Evolutionary conservation across 2,113 vertebrate genomes (phyloP), one percentile per base, ranked within the genome.

Genomic region (Oryzias celebensis): DNA sequence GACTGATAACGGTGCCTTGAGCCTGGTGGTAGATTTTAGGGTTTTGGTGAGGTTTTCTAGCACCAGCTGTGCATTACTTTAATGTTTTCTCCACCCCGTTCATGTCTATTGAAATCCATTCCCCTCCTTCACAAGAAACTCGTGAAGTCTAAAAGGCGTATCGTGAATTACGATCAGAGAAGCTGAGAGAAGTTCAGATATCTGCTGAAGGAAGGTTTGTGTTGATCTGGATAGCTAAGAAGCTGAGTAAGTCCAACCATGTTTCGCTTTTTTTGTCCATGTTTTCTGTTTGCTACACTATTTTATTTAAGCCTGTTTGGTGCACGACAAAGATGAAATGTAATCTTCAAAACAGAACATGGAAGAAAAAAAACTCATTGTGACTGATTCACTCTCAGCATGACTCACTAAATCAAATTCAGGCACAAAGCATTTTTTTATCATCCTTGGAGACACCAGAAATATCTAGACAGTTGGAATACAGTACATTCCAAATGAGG

Each of bases 1-100:
- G 62, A 65, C 76, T 69, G 81, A 82, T 80, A 44, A 59, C 36
- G 74, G 69, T 62, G 65, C 86, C 86, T 78, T 7, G 43, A 72
- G 63, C 84, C 79, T 72, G 79, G 76, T 88, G 86, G 87, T 84
- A 77, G 82, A 88, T 88, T 20, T 84, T 75, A 79, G 73, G 66
- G 73, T 81, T 81, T 68, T 48, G n/a, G 36, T 65, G 58, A 73
- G 62, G 73, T 69, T 74, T 69, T 74, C 65, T 62, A 41, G 68
- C 61, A 77, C 69, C 70, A 77, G 75, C 68, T 72, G 78, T 72
- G 62, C 68, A 81, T 82, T 62, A 73, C 90, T 92, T 92, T 92
- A 88, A 92, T 90, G 84, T 90, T 62, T 46, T 51, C 47, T 8
- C 66, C 72, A 60, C 80, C 84, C 78, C 75, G 62, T 62, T 54